Evolutionary conservation across 2,888 invertebrate genomes (phyloP).

Genomic region (Ennomos quercinarius): DNA sequence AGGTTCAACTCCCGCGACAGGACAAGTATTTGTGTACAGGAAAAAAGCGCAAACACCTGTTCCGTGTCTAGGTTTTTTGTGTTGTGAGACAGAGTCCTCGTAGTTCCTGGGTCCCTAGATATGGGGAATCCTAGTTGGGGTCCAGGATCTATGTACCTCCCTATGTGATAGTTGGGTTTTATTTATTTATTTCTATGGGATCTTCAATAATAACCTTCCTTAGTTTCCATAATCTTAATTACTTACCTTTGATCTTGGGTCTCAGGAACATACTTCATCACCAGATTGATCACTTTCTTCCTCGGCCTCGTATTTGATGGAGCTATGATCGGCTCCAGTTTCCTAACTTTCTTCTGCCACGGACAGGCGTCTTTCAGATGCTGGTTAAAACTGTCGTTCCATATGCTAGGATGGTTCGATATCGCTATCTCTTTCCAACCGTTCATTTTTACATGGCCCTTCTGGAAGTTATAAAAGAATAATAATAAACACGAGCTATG

Average conservation of each 20-base stretch:
- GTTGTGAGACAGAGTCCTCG: no score
- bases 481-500: no score
- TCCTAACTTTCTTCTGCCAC: slow-evolving; percentile 66
- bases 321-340: slow-evolving; percentile 58
- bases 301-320: slow-evolving; percentile 53
- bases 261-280: slow-evolving; percentile 71
- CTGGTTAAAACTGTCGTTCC: slow-evolving; percentile 63
- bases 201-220: no score
- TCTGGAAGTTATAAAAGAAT: slow-evolving; percentile 45
- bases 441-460: slow-evolving; percentile 58
- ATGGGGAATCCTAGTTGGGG: no score
- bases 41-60: no score
- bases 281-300: slow-evolving; percentile 69
- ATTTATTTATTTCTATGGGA: no score
- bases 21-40: no score
- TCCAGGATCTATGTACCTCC: no score
- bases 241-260: slow-evolving; percentile 71
- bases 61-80: no score
- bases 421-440: slow-evolving; percentile 69
- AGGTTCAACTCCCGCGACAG: no score
- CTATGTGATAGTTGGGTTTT: no score
- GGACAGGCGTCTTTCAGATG: slow-evolving; percentile 56
- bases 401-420: slow-evolving; percentile 77
- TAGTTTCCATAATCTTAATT: background rate
- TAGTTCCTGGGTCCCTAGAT: no score